These are phyloP conservation scores for Nomada hirtipes DNA, from an alignment of 2,888 invertebrate species.

Conservation along the genomic window DNA sequence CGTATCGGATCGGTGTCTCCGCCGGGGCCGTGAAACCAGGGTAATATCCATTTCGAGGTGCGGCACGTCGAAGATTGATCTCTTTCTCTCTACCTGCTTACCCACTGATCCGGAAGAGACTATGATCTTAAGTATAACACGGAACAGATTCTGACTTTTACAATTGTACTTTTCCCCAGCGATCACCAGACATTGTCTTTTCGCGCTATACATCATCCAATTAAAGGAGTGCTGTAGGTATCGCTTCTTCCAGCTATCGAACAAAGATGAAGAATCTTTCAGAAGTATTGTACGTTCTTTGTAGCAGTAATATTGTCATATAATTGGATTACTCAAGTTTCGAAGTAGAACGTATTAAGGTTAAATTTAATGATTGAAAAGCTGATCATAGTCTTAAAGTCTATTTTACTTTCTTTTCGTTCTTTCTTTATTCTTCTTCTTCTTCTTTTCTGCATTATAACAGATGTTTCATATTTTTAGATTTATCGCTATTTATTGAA, in stretches of 20 bases:
- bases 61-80: conserved; percentile 65
- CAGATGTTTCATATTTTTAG: no score
- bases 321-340: no score
- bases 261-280: no score
- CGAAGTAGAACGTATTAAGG: no score
- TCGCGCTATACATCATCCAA: background rate
- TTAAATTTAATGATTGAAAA: no score
- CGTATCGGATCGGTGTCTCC: conserved; percentile 62
- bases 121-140: conserved; percentile 40
- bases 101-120: conserved; percentile 55
- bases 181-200: background rate
- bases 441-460: no score
- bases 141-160: conserved; percentile 20
- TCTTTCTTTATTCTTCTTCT: no score
- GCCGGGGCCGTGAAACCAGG: conserved; percentile 55
- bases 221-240: background rate
- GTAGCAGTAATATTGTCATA: no score
- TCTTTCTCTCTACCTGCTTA: conserved; percentile 59
- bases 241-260: no score
- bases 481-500: background rate
- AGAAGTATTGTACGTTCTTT: no score
- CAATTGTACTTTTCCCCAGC: conserved; percentile 37
- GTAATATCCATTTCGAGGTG: conserved; percentile 68
- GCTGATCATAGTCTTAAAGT: no score
- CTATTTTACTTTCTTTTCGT: no score